Evolutionary conservation across 2,888 invertebrate species (phyloP), one percentile per base, ranked within the genome.

Genomic region (Cinara cedri): DNA sequence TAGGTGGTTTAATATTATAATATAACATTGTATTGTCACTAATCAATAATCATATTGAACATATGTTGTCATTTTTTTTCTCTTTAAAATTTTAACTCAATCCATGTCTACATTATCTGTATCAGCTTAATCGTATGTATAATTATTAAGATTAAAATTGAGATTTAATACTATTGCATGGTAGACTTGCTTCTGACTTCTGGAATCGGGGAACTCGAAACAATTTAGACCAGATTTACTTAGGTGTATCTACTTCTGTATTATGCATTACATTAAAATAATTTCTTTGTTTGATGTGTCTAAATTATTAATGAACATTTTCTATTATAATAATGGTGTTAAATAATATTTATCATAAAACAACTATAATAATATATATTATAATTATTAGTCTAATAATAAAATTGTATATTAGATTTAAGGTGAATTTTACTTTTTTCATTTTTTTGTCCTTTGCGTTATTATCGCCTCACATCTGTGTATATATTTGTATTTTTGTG

Each of bases 401-500:
- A 78, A 78, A 78, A 60, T 57, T 21, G 49, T 70, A 60, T 78
- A 78, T 78, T 78, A 78, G 78, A 51, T 78, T 70, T 78, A 76
- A 76, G 76, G 55, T 76, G 66, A 76, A 68, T 68, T 78, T 70
- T 70, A 46, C 26, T 76, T 78, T 76, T 74, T 57, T 60, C 19
- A 60, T 68, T 49, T 75, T 4, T 78, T n/a, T 60, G 49, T 24
- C 60, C 68, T 70, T 21, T 55, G 16, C 51, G 49, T 70, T 60
- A 55, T 68, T 49, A 57, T 60, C 9, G 57, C 51, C 34, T 65
- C 19, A 42, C 46, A 60, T 78, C 62, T 70, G 57, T 78, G 51
- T 49, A 60, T 78, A 55, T 76, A 49, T 3, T 51, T 60, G 46
- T 57, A 26, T 57, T 49, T 75, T 66, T 46, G 44, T 44, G 65